Conservation (phyloP, 2,888 invertebrate species). For the Meta bourneti region DNA sequence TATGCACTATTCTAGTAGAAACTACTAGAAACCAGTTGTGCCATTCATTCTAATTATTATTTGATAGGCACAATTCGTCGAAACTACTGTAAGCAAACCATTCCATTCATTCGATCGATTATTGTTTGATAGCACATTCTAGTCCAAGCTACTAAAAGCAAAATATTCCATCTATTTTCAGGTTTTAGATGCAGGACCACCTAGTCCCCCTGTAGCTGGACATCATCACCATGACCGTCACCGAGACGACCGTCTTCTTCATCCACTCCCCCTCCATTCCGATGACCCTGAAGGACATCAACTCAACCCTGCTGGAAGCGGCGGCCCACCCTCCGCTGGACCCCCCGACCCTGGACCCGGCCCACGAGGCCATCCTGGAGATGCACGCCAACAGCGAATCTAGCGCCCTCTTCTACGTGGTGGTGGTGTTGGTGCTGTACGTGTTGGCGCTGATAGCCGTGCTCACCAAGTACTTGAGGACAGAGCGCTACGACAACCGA, state of each 20-base stretch:
- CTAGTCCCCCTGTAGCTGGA: background rate
- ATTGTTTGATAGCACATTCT: too few relatives aligned
- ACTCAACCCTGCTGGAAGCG: background rate
- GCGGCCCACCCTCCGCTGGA: background rate
- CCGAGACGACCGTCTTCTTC: conserved; percentile 30
- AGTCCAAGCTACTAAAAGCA: too few relatives aligned
- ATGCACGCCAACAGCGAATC: conserved; percentile 77
- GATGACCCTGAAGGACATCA: conserved; percentile 61
- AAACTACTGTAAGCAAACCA: too few relatives aligned
- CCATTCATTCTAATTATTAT: too few relatives aligned
- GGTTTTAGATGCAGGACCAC: conserved; percentile 3
- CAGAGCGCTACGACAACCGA: conserved; percentile 75
- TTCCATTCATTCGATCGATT: too few relatives aligned
- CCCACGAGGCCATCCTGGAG: conserved; percentile 74
- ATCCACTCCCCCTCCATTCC: conserved; percentile 67
- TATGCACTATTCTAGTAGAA: too few relatives aligned
- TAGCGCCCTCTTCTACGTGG: conserved; percentile 75
- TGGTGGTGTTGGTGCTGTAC: conserved; percentile 75
- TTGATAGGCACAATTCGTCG: too few relatives aligned
- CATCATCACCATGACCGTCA: conserved; percentile 12
- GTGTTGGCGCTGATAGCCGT: conserved; percentile 68
- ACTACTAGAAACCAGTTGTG: too few relatives aligned
- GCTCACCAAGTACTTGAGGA: conserved; percentile 73
- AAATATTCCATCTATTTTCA: background rate
- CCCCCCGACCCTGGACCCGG: conserved; percentile 36